Percentiles rank a stretch among this genome's conserved stretches.
These are phyloP conservation scores for Percina caprodes DNA, from an alignment of 2,113 vertebrate species.

Conservation along the genomic window DNA sequence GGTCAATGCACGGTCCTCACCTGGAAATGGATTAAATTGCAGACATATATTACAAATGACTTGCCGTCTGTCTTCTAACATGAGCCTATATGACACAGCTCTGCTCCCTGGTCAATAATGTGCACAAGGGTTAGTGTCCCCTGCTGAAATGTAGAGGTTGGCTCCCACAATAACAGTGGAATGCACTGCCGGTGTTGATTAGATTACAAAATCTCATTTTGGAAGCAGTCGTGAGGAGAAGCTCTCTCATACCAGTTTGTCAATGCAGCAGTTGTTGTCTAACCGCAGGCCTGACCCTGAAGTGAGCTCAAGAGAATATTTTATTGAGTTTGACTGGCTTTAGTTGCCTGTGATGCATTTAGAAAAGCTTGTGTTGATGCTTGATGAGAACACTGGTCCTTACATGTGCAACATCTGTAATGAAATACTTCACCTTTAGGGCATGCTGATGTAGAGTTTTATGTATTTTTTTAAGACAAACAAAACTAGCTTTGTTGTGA, in stretches of 20 bases:
- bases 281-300: conserved; percentile 40
- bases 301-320: conserved; percentile 18
- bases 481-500: not conserved
- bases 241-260: conserved; percentile 36
- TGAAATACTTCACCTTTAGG: not conserved
- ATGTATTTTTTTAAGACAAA: no score
- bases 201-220: conserved; percentile 23
- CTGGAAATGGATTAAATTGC: conserved; percentile 70
- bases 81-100: conserved; percentile 42
- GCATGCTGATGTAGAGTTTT: not conserved
- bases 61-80: conserved; percentile 33
- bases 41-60: conserved; percentile 55
- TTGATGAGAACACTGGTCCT: not conserved
- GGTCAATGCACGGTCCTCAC: conserved; percentile 49
- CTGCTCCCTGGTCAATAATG: conserved; percentile 35
- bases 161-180: not conserved
- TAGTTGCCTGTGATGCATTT: conserved; percentile 17
- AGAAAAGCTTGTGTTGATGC: conserved; percentile 6
- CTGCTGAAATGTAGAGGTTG: conserved; percentile 4
- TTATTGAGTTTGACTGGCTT: conserved; percentile 17
- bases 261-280: conserved; percentile 33
- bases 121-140: conserved; percentile 2
- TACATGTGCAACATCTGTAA: not conserved
- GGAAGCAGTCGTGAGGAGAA: conserved; percentile 11
- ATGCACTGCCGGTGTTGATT: conserved; percentile 26